phyloP scores from a whole-genome alignment of 2,888 invertebrate species.

The Heteromyza rotundicornis region DNA sequence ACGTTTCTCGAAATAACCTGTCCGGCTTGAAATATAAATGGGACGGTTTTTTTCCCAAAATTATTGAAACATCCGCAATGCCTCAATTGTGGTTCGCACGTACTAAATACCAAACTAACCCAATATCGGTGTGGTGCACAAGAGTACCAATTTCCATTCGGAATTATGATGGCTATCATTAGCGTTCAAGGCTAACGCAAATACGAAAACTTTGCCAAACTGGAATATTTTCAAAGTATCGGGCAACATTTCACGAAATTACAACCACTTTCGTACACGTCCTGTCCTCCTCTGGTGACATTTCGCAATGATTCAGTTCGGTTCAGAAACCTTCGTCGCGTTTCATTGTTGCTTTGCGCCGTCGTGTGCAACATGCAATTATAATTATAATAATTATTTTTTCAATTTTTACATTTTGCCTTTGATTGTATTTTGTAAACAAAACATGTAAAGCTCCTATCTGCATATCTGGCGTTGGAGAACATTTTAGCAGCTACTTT shows the following conservation, averaged over 20 bases:
- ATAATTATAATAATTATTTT: too few species aligned
- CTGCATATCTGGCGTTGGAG: conserved; percentile 1
- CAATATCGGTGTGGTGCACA: too few species aligned
- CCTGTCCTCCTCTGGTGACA: too few species aligned
- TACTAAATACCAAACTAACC: conserved; percentile 27
- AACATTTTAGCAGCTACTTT: conserved; percentile 21
- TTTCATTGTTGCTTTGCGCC: too few species aligned
- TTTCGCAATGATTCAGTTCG: too few species aligned
- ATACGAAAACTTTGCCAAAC: too few species aligned
- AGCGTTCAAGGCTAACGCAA: conserved; percentile 3
- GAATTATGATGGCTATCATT: not conserved
- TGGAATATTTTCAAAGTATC: too few species aligned
- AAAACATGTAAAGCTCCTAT: not conserved
- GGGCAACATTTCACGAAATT: too few species aligned
- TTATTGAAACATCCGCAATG: not conserved
- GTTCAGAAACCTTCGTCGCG: too few species aligned
- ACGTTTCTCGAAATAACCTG: not conserved
- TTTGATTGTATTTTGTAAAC: not conserved
- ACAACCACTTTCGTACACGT: too few species aligned
- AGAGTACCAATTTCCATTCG: too few species aligned
- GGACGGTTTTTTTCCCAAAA: too few species aligned
- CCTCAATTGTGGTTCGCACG: conserved; percentile 49
- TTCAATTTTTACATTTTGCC: not conserved
- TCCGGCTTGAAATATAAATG: not conserved
- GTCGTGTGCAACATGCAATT: conserved; percentile 14